Evolutionary conservation across 2,888 invertebrate genomes (phyloP), one percentile per base, ranked within the genome.

Genomic region (Neoitamus cyanurus): DNA sequence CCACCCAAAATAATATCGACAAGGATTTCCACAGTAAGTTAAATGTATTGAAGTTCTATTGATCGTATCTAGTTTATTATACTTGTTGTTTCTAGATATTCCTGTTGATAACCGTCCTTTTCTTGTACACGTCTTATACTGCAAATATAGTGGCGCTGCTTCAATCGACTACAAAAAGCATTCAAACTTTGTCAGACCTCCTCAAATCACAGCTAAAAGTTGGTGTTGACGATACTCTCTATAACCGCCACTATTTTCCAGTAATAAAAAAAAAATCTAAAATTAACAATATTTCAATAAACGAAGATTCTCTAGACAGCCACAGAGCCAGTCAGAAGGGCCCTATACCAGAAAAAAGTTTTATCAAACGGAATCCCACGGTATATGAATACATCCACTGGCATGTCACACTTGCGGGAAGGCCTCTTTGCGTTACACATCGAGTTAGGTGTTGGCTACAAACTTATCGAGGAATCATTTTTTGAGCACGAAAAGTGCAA

Each of bases 121-220:
- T 93, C 85, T 89, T 95, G 2, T 95, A 94, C 88, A 93, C 94
- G 0, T 94, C 95, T 0, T 95, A 94, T 88, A 94, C 95, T 0
- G 95, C 95, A 0, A 95, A 94, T 89, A 94, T 94, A 85, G 93
- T 95, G 1, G 93, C 93, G 1, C 89, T 95, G 6, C 91, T 95
- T 1, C 93, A 95, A 86, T 94, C 95, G 0, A 94, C 95, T 0
- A 93, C 94, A 25, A 92, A 93, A 4, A 93, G 93, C 7, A 93
- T 95, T 4, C 92, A 92, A 80, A 93, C 92, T 0, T 86, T 94
- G 1, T 89, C 92, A 0, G 94, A 94, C 87, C 91, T 95, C 13
- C 90, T 94, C 0, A 90, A 92, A 87, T 94, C 94, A 0, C 93
- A 94, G 0, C 89, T 95, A 9, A 92, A 93, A 87, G 87, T 95